Percentiles rank a stretch among this genome's conserved stretches.
These are phyloP conservation scores for Ctenopoma kingsleyae DNA, from an alignment of 2,797 vertebrate species.

Conservation along the genomic window DNA sequence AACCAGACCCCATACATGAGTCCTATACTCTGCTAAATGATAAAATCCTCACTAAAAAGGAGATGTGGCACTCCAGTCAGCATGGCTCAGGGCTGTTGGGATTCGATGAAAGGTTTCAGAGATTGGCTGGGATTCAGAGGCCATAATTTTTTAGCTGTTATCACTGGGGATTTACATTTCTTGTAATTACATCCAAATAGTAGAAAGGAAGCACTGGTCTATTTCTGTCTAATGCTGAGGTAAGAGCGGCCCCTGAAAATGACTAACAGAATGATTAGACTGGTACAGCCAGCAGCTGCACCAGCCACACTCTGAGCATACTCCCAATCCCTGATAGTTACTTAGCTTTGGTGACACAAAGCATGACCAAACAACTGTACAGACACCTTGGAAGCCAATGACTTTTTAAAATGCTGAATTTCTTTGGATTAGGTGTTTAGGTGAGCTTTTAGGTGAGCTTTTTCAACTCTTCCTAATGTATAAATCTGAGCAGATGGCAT, in stretches of 20 bases:
- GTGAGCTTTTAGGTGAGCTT: no score
- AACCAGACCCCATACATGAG: slow-evolving; percentile 32
- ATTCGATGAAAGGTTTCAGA: slow-evolving; percentile 69
- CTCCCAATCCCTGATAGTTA: slow-evolving; percentile 35
- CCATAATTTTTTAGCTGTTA: slow-evolving; percentile 54
- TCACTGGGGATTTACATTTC: slow-evolving; percentile 57
- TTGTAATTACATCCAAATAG: slow-evolving; percentile 65
- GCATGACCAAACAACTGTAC: slow-evolving; percentile 29
- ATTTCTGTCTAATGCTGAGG: slow-evolving; percentile 68
- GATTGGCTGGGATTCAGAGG: slow-evolving; percentile 65
- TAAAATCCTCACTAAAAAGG: slow-evolving; percentile 55
- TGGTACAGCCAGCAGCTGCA: slow-evolving; percentile 36
- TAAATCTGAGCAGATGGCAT: no score
- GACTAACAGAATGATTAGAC: slow-evolving; percentile 69
- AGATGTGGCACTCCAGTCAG: slow-evolving; percentile 48
- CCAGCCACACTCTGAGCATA: slow-evolving; percentile 32
- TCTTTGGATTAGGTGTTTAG: no score
- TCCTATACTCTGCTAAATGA: slow-evolving; percentile 53
- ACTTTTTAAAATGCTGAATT: no score
- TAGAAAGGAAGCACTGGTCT: slow-evolving; percentile 54
- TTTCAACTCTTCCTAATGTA: no score
- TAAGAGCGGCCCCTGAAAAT: slow-evolving; percentile 65
- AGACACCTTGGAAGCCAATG: no score
- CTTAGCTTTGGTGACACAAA: slow-evolving; percentile 41
- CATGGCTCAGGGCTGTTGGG: slow-evolving; percentile 52